Percentiles rank a stretch among this genome's conserved stretches.
Evolutionary conservation across 2,113 vertebrate species (phyloP).

Genomic region (Myocastor coypus): DNA sequence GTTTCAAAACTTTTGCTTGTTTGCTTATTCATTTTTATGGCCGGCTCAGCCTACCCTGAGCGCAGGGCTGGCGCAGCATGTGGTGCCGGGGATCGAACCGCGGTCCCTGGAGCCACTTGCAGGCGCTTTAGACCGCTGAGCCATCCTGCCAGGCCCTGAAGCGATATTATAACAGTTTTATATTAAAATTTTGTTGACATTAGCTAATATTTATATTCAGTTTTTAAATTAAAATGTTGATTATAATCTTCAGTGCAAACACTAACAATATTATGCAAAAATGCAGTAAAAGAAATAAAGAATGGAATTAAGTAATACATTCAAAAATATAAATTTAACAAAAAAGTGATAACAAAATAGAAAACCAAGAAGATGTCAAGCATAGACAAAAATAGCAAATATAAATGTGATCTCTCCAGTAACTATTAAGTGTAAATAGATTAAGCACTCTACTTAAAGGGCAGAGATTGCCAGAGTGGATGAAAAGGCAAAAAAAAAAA

Average conservation of each 20-base stretch:
- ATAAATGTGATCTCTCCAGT: neutral
- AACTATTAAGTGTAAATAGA: neutral
- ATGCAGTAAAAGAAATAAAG: neutral
- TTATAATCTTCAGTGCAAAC: neutral
- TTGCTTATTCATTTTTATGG: no score
- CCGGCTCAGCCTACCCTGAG: no score
- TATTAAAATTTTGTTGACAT: neutral
- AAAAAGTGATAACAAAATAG: neutral
- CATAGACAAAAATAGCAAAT: neutral
- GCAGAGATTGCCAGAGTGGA: neutral
- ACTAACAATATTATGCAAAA: neutral
- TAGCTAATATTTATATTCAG: neutral
- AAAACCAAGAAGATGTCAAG: neutral
- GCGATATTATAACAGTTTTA: neutral
- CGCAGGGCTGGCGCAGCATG: no score
- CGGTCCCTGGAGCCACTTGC: no score
- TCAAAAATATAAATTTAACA: neutral
- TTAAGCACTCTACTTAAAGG: neutral
- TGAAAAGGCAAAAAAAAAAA: neutral
- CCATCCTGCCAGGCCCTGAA: no score
- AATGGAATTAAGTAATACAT: neutral
- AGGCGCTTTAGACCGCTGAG: no score
- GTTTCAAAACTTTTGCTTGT: no score
- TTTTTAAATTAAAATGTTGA: neutral
- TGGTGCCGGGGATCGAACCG: no score